phyloP scores from a whole-genome alignment of 1,140 invertebrate genomes.

The Plectrocnemia conspersa region DNA sequence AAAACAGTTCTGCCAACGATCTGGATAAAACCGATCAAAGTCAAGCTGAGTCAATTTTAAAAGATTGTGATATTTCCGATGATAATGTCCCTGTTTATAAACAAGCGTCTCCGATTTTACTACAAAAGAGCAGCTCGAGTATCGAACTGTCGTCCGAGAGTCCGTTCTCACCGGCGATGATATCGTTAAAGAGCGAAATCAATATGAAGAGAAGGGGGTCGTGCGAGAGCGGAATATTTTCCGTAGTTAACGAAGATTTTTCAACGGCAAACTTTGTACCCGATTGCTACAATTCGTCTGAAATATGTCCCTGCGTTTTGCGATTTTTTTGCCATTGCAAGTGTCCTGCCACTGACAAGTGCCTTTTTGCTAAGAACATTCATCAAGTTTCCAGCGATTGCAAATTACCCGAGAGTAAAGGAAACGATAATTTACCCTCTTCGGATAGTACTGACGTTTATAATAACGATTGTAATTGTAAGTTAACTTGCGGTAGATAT shows the following conservation, averaged over 20 bases:
- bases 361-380: constrained; percentile 29
- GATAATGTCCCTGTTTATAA: constrained; percentile 10
- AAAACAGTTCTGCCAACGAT: constrained; percentile 18
- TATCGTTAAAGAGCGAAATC: constrained; percentile 38
- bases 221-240: constrained; percentile 85
- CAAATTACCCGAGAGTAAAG: constrained; percentile 13
- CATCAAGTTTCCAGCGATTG: constrained; percentile 11
- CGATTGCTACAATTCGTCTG: constrained; percentile 37
- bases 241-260: constrained; percentile 72
- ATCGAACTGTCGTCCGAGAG: constrained; percentile 41
- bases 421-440: constrained; percentile 4
- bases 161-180: constrained; percentile 28
- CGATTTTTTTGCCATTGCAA: constrained; percentile 47
- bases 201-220: constrained; percentile 67
- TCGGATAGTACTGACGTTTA: constrained; percentile 22
- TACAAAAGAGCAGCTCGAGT: constrained; percentile 44
- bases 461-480: constrained; percentile 28
- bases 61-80: background rate
- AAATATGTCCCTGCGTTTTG: constrained; percentile 45
- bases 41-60: constrained; percentile 12
- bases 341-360: constrained; percentile 35
- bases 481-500: constrained; percentile 9
- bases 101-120: constrained; percentile 31
- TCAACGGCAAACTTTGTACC: constrained; percentile 39
- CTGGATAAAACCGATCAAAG: constrained; percentile 8